These are phyloP conservation scores for Pristionchus arcanus DNA, from an alignment of 2,888 invertebrate genomes.

Conservation along the genomic window DNA sequence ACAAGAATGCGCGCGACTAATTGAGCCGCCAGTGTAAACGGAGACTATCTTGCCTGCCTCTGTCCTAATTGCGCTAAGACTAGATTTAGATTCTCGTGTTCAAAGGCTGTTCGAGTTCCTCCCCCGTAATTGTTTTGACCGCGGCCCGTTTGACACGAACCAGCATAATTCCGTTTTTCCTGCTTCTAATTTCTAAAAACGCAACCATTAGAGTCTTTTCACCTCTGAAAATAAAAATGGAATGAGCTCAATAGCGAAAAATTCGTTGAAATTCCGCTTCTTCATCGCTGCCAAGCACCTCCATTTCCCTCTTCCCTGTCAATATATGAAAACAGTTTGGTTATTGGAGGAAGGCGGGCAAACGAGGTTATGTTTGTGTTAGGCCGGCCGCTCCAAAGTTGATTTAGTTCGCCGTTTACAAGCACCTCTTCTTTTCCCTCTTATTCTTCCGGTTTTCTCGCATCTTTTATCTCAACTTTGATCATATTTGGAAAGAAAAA, in stretches of 20 bases:
- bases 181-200: neutral
- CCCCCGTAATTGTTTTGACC: neutral
- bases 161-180: neutral
- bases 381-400: slow-evolving; percentile 1
- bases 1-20: neutral
- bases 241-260: neutral
- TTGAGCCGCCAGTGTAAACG: neutral
- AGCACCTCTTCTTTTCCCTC: slow-evolving; percentile 2
- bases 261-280: neutral
- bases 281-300: neutral
- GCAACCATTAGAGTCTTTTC: neutral
- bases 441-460: neutral
- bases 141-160: neutral
- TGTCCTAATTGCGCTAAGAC: neutral
- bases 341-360: neutral
- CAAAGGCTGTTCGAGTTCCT: neutral
- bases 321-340: slow-evolving; percentile 7
- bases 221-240: neutral
- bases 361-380: neutral
- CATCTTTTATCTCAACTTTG: neutral
- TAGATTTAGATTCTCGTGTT: neutral
- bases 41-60: neutral
- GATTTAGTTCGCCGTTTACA: neutral
- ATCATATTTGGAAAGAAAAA: too few species aligned
- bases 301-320: neutral